These are phyloP conservation scores for Lacerta viridis DNA, from an alignment of 2,797 vertebrate species.

Conservation along the genomic window DNA sequence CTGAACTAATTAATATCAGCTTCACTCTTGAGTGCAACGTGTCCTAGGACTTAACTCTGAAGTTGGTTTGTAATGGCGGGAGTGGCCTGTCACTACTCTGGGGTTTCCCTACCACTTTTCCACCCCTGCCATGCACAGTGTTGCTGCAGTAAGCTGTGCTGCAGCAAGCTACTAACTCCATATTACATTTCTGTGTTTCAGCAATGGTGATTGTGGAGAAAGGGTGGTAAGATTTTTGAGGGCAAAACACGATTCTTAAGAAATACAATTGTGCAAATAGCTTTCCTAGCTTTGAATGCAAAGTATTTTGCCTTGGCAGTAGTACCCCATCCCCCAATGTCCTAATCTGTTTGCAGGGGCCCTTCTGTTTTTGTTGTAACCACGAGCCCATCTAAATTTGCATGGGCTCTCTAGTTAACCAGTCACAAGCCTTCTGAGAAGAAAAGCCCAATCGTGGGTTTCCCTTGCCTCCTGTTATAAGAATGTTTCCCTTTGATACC, in stretches of 20 bases:
- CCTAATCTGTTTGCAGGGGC: not conserved
- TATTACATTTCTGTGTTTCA: not conserved
- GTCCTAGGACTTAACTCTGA: not conserved
- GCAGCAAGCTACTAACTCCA: not conserved
- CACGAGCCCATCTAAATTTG: not conserved
- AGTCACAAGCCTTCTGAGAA: not conserved
- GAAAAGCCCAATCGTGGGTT: not conserved
- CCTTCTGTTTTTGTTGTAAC: not conserved
- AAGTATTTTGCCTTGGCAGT: not conserved
- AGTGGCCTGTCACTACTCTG: not conserved
- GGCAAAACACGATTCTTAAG: not conserved
- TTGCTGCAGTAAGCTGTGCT: not conserved
- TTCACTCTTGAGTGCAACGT: slow-evolving; percentile 19
- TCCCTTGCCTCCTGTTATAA: not conserved
- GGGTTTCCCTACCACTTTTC: not conserved
- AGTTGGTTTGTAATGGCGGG: slow-evolving; percentile 4
- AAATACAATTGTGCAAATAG: not conserved
- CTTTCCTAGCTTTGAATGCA: not conserved
- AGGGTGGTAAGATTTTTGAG: too few species aligned
- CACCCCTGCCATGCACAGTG: not conserved
- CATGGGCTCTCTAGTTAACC: not conserved
- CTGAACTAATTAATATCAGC: slow-evolving; percentile 55
- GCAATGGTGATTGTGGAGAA: too few species aligned
- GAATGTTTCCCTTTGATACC: not conserved
- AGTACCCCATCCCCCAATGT: not conserved